Conservation (phyloP, 2,113 vertebrate species). For the Leptosomus discolor region DNA sequence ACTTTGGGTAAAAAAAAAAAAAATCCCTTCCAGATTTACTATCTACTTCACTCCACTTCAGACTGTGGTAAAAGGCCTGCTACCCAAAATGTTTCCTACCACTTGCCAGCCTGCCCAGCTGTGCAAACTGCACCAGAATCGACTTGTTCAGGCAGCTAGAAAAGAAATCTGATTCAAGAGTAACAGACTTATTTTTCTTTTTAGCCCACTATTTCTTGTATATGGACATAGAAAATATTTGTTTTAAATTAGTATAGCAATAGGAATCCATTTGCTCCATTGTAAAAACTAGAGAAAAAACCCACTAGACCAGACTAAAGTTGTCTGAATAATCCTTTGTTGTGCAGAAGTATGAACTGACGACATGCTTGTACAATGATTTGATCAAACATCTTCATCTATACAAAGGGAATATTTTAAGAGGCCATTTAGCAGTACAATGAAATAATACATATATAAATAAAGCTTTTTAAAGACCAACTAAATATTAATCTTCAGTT, state of each 20-base stretch:
- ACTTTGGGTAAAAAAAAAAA: not conserved
- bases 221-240: not conserved
- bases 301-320: too few species aligned
- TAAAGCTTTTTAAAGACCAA: not conserved
- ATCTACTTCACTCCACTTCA: not conserved
- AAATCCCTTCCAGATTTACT: not conserved
- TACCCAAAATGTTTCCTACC: constrained; percentile 7
- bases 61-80: not conserved
- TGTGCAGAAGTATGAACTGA: not conserved
- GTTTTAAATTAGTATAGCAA: not conserved
- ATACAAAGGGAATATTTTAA: not conserved
- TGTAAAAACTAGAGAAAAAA: not conserved
- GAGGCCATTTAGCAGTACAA: not conserved
- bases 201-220: not conserved
- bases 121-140: constrained; percentile 26
- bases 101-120: constrained; percentile 24
- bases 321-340: not conserved
- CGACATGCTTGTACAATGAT: not conserved
- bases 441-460: not conserved
- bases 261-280: not conserved
- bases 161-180: constrained; percentile 27
- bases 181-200: not conserved
- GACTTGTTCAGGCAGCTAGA: constrained; percentile 18
- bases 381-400: not conserved
- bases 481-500: not conserved